Conservation (phyloP, 2,113 vertebrate species). For the Perca flavescens region DNA sequence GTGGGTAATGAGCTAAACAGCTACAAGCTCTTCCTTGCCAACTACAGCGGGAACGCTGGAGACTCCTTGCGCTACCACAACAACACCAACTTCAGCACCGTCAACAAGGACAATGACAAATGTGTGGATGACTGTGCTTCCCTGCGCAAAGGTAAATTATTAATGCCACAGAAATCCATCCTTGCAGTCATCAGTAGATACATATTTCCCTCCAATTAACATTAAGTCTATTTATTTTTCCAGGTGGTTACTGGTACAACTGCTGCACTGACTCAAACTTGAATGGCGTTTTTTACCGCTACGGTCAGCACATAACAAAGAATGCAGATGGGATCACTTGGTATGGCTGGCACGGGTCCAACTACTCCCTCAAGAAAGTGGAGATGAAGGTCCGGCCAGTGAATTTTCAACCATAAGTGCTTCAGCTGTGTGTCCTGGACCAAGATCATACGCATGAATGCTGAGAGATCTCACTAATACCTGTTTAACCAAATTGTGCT, state of each 20-base stretch:
- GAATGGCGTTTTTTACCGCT: slow-evolving; percentile 93
- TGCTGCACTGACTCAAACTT: slow-evolving; percentile 99
- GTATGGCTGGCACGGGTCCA: slow-evolving; percentile 96
- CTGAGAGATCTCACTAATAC: slow-evolving; percentile 53
- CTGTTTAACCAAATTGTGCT: slow-evolving; percentile 47
- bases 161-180: background rate
- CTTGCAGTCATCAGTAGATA: background rate
- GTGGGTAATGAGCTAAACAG: slow-evolving; percentile 92
- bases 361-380: slow-evolving; percentile 93
- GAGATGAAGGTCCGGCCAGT: slow-evolving; percentile 97
- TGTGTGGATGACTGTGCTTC: slow-evolving; percentile 94
- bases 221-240: background rate
- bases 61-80: slow-evolving; percentile 96
- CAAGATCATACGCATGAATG: slow-evolving; percentile 42
- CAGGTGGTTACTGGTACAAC: slow-evolving; percentile 99
- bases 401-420: slow-evolving; percentile 86
- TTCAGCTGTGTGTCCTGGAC: slow-evolving; percentile 39
- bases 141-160: slow-evolving; percentile 90
- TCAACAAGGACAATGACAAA: slow-evolving; percentile 98
- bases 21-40: slow-evolving; percentile 92
- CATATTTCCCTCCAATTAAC: background rate
- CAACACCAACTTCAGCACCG: slow-evolving; percentile 98
- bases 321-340: slow-evolving; percentile 95
- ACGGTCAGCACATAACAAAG: slow-evolving; percentile 88
- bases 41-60: slow-evolving; percentile 90